These are phyloP conservation scores for Plusia festucae DNA, from an alignment of 2,888 invertebrate species.

Conservation along the genomic window DNA sequence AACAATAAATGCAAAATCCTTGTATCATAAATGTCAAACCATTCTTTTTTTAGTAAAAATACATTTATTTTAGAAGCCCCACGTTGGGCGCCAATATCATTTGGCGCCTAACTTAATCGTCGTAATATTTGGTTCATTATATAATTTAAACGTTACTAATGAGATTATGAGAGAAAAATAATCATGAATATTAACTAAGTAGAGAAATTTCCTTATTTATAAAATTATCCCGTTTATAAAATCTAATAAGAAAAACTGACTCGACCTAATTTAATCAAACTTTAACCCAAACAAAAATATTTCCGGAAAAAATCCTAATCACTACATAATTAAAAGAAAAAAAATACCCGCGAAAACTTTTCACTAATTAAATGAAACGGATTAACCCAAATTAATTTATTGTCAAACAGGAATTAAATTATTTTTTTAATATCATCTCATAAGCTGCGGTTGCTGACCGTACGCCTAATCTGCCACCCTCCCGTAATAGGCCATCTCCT, in stretches of 20 bases:
- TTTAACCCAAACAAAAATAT: conserved; percentile 32
- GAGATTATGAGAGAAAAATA: conserved; percentile 16
- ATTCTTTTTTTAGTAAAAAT: too few species aligned
- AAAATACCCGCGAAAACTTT: conserved; percentile 34
- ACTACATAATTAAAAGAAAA: conserved; percentile 29
- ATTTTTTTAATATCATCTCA: conserved; percentile 61
- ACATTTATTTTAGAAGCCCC: not conserved
- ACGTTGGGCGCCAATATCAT: conserved; percentile 10
- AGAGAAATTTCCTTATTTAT: conserved; percentile 35
- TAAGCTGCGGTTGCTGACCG: conserved; percentile 69
- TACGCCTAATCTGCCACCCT: conserved; percentile 88
- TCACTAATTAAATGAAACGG: conserved; percentile 55
- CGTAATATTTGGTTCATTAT: not conserved
- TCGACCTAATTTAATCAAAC: conserved; percentile 52
- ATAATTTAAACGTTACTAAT: not conserved
- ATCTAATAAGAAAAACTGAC: conserved; percentile 33
- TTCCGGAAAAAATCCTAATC: conserved; percentile 32
- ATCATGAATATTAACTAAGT: conserved; percentile 27
- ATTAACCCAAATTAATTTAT: conserved; percentile 55
- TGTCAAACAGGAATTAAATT: conserved; percentile 53
- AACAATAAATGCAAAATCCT: too few species aligned
- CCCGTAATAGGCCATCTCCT: conserved; percentile 89
- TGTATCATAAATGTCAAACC: too few species aligned
- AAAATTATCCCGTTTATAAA: conserved; percentile 48
- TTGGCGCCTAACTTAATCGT: conserved; percentile 37